Base-by-base conservation (phyloP, 1,140 invertebrate species). In the Drosophila erecta region DNA sequence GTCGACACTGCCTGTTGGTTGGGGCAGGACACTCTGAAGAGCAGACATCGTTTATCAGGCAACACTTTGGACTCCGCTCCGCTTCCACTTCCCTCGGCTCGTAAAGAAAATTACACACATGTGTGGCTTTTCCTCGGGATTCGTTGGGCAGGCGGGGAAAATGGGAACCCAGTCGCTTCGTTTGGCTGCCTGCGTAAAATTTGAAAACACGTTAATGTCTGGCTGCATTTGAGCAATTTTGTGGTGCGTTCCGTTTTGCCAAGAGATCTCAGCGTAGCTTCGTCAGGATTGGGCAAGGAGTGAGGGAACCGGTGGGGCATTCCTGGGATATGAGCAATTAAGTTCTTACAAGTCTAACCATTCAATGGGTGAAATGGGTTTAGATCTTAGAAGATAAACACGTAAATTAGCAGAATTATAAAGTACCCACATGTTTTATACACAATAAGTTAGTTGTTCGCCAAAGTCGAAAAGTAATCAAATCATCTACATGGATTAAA, bases 41-140 rank as follows among this genome's bases (percentile, higher is more conserved):
- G 59, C 62, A 76, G 80, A 59, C 62, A 49, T 67, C 81, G 81
- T 81, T 81, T 80, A 81, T 81, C 79, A 81, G 78, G 70, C 79
- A 60, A 73, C 72, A 81, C 78, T 80, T 79, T 75, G 50, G 61
- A 38, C 33, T 49, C 60, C 15, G 2, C 33, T 10, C 17, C 69
- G 15, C 2, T 22, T 40, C 27, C 33, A 30, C 20, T 27, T 44
- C 30, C 59, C 51, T 4, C 47, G 7, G 40, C 61, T 79, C 78
- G 79, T 79, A 79, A 86, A 81, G 81, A 81, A 87, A 87, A 86
- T 87, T 87, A 86, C 83, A 76, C 81, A 86, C 83, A 87, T 86
- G 81, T 86, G 83, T 87, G 83, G 81, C 58, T 76, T 73, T 85
- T 80, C 66, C 75, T 60, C 35, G 37, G 58, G 35, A 58, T 4